phyloP scores from a whole-genome alignment of 2,113 vertebrate genomes.

The Mustela lutreola region DNA sequence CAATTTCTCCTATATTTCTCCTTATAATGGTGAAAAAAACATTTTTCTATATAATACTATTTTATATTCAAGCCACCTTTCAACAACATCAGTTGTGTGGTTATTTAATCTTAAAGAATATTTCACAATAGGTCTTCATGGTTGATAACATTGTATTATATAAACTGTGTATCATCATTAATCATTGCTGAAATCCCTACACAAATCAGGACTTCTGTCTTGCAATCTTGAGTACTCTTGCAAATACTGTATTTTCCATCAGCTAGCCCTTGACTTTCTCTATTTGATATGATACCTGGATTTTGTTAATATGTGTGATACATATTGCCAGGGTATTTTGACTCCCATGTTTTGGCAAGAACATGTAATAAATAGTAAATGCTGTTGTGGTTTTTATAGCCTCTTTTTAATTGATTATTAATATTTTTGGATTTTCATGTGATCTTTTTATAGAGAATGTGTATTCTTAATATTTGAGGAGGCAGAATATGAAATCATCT shows the following conservation, averaged over 20 bases:
- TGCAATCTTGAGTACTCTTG: background rate
- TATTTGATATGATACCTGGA: background rate
- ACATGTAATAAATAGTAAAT: background rate
- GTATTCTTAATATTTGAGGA: background rate
- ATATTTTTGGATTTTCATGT: background rate
- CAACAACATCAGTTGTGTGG: background rate
- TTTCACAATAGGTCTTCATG: background rate
- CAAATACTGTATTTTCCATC: background rate
- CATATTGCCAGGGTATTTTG: background rate
- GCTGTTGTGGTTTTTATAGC: background rate
- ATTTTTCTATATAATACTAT: slow-evolving; percentile 4
- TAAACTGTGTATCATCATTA: background rate
- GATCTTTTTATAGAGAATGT: background rate
- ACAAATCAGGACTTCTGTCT: background rate
- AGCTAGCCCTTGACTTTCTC: background rate
- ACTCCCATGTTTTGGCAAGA: background rate
- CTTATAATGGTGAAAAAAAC: background rate
- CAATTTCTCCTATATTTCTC: background rate
- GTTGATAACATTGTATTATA: background rate
- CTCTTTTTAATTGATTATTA: background rate
- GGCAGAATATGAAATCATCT: background rate
- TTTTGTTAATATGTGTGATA: background rate
- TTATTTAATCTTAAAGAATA: slow-evolving; percentile 31
- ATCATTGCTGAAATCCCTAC: background rate
- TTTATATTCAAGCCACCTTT: slow-evolving; percentile 36